Conservation (phyloP, 1,140 invertebrate genomes). For the Belonocnema kinseyi region DNA sequence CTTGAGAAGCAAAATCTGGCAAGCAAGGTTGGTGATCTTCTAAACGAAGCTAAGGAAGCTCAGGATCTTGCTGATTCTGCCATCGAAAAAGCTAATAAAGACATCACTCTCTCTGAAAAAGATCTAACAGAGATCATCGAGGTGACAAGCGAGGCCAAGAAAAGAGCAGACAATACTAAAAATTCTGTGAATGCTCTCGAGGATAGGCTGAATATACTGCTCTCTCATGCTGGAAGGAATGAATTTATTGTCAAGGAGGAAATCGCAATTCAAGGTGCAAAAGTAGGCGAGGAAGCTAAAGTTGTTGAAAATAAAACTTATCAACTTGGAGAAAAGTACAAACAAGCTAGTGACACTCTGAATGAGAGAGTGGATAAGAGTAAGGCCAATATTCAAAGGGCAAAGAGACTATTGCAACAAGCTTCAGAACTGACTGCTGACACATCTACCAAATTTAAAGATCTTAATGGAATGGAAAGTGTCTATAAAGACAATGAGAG, state of each 20-base stretch:
- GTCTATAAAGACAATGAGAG: conserved; percentile 72
- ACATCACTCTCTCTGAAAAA: conserved; percentile 85
- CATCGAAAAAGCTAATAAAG: conserved; percentile 86
- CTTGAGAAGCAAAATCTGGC: conserved; percentile 60
- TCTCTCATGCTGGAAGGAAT: conserved; percentile 86
- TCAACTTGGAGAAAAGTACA: conserved; percentile 78
- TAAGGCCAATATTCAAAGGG: conserved; percentile 82
- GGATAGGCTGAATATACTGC: conserved; percentile 80
- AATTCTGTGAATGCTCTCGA: conserved; percentile 82
- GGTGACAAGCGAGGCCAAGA: conserved; percentile 84
- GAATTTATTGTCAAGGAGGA: conserved; percentile 78
- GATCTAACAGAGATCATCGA: conserved; percentile 84
- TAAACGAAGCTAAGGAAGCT: conserved; percentile 83
- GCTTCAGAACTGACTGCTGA: conserved; percentile 86
- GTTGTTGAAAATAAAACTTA: conserved; percentile 75
- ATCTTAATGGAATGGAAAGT: conserved; percentile 80
- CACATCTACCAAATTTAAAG: conserved; percentile 84
- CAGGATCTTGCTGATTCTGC: conserved; percentile 87
- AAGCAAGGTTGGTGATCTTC: conserved; percentile 74
- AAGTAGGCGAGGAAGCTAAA: conserved; percentile 77
- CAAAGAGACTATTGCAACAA: conserved; percentile 83
- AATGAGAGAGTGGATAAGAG: conserved; percentile 80
- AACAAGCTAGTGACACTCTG: conserved; percentile 78
- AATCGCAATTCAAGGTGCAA: conserved; percentile 76
- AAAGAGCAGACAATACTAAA: conserved; percentile 84